phyloP scores from a whole-genome alignment of 2,113 vertebrate genomes.

The Psephotus haematonotus region DNA sequence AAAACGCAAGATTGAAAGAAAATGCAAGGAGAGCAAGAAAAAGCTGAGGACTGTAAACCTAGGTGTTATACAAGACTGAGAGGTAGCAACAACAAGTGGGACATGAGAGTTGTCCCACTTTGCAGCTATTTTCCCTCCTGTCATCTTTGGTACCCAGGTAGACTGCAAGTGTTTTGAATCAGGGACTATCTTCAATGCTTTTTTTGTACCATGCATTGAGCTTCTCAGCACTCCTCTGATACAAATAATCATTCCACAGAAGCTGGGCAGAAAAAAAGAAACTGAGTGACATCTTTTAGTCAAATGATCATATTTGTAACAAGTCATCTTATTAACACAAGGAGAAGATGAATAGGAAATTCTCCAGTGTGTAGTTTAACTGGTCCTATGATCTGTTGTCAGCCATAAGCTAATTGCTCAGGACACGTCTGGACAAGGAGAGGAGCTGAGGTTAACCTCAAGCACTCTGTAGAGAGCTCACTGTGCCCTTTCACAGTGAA shows the following conservation, averaged over 20 bases:
- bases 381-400: conserved; percentile 9
- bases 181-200: background rate
- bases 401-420: background rate
- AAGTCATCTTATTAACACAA: background rate
- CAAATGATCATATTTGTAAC: background rate
- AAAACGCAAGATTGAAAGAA: background rate
- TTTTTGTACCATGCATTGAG: background rate
- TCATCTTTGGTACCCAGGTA: background rate
- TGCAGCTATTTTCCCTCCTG: background rate
- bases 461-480: accelerated
- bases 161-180: background rate
- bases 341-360: background rate
- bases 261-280: background rate
- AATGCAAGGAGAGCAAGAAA: background rate
- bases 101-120: background rate
- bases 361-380: background rate
- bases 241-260: background rate
- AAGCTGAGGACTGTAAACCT: background rate
- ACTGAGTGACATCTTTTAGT: background rate
- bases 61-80: background rate
- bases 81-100: background rate
- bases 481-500: background rate
- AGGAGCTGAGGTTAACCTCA: conserved; percentile 12
- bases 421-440: conserved; percentile 22
- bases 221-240: background rate